These are phyloP conservation scores for Tridacna crocea DNA, from an alignment of 2,888 invertebrate species.

Conservation along the genomic window DNA sequence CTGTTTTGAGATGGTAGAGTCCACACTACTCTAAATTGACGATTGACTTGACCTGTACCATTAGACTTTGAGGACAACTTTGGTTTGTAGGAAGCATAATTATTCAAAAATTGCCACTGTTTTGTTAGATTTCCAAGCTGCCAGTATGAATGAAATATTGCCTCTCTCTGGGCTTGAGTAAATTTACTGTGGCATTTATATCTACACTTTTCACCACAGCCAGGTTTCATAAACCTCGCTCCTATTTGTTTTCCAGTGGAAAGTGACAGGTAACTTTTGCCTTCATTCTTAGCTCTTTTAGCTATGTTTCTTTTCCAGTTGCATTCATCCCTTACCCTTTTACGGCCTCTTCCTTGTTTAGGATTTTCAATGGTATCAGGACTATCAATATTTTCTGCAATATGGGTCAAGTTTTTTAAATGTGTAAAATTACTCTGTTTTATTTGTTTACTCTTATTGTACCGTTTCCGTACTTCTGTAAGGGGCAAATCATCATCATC, in stretches of 20 bases:
- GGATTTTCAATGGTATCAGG: background rate
- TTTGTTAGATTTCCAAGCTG: constrained; percentile 9
- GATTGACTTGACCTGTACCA: background rate
- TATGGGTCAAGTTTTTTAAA: no score
- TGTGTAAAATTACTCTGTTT: no score
- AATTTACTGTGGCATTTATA: constrained; percentile 12
- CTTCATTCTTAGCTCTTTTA: constrained; percentile 1
- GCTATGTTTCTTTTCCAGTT: constrained; percentile 13
- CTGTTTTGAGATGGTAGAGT: constrained; percentile 9
- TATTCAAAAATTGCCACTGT: constrained; percentile 35
- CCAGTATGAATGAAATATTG: constrained; percentile 34
- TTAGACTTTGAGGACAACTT: constrained; percentile 2
- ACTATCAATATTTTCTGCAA: background rate
- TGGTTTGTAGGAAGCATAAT: constrained; percentile 9
- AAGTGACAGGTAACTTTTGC: constrained; percentile 1
- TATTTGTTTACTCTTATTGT: constrained; percentile 7
- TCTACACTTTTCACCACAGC: constrained; percentile 12
- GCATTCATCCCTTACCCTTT: constrained; percentile 2
- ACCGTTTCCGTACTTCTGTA: background rate
- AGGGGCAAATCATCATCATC: constrained; percentile 10
- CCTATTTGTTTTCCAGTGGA: background rate
- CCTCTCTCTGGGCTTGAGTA: background rate
- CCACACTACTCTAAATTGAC: constrained; percentile 15
- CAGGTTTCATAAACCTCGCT: constrained; percentile 4
- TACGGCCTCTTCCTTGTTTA: background rate